Conservation (phyloP, 1,140 invertebrate genomes). For the Heliothis subflexa region DNA sequence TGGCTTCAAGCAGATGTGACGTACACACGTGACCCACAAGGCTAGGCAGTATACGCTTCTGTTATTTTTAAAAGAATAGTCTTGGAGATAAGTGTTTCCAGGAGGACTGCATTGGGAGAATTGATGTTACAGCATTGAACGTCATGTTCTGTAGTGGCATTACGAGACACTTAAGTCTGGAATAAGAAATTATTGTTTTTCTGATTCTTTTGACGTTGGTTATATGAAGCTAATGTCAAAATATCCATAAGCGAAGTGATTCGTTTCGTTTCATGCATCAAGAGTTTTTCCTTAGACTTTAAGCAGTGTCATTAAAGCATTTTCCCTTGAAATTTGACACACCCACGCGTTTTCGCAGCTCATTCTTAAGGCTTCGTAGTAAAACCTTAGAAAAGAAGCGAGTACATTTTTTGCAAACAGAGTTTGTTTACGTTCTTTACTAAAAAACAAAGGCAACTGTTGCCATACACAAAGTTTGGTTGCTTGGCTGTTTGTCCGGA, state of each 20-base stretch:
- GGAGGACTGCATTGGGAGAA: not conserved
- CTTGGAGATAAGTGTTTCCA: not conserved
- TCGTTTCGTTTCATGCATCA: too few relatives aligned
- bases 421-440: not conserved
- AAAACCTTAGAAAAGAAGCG: slow-evolving; percentile 1
- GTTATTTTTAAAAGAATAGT: slow-evolving; percentile 37
- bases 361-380: not conserved
- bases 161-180: too few relatives aligned
- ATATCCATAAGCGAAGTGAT: too few relatives aligned
- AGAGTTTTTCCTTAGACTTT: too few relatives aligned
- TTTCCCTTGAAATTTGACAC: not conserved
- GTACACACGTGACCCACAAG: slow-evolving; percentile 28
- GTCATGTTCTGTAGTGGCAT: too few relatives aligned
- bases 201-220: too few relatives aligned
- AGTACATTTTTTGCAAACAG: slow-evolving; percentile 11
- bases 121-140: too few relatives aligned
- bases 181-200: too few relatives aligned
- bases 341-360: slow-evolving; percentile 1
- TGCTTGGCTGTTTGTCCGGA: not conserved
- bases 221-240: too few relatives aligned
- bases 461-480: not conserved
- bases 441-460: slow-evolving; percentile 18
- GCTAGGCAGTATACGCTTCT: not conserved
- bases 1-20: slow-evolving; percentile 9
- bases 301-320: too few relatives aligned